Base-by-base conservation (phyloP, 2,888 invertebrate species). In the Thereva nobilitata region DNA sequence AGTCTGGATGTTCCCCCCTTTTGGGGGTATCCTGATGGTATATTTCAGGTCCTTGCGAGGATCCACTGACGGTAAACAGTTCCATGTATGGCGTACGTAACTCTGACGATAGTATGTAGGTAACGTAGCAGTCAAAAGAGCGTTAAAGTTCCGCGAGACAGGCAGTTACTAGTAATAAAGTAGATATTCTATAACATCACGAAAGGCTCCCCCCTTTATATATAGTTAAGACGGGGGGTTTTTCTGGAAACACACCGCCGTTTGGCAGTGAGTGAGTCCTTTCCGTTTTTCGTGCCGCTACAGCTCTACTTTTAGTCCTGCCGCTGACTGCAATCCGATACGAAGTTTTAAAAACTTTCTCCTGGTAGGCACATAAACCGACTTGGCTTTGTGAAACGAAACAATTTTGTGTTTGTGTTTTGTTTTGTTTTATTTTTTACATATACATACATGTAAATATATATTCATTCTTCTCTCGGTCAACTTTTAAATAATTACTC, bases 11-110 rank as follows among this genome's bases (percentile, higher is more conserved):
- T 23, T 23, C 23, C 23, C 23, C 2, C 23, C 23, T 23, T 23
- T 2, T 23, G 2, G 23, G 23, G 23, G 23, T 23, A 23, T 23
- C 23, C 23, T 23, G 1, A 23, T 23, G 23, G 23, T 23, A 23
- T 23, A 23, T 23, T 23, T 23, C 23, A 23, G 23, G 1, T 23
- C 23, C 23, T 23, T 23, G 23, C 23, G 2, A 23, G 23, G 23
- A 23, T 23, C 23, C 42, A 50, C 40, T 40, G 50, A 6, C 3
- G 38, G 38, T 47, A 47, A 45, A 59, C 47, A 59, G 47, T 61
- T 40, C 61, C 50, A 61, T 61, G 50, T 61, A 61, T 61, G 61
- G 50, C 50, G 49, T 61, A 50, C 61, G 50, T 61, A 50, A 4
- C 23, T 9, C 35, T 40, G 42, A n/a, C 61, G 45, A 5, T n/a